Evolutionary conservation across 2,113 vertebrate genomes (phyloP).

Genomic region (Polyodon spathula): DNA sequence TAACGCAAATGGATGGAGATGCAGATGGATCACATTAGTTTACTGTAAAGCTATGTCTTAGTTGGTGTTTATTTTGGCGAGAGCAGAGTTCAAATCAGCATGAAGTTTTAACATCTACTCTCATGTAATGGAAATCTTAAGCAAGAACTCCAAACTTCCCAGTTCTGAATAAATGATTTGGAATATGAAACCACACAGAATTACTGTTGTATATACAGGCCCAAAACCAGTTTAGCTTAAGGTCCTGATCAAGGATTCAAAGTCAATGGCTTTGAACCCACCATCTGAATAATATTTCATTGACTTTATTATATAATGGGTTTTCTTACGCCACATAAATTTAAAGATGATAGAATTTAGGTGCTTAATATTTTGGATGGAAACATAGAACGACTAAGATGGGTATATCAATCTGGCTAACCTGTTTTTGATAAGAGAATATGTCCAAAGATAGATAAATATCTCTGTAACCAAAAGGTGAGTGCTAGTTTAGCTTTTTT

Average conservation of each 20-base stretch:
- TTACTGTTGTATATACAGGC: neutral
- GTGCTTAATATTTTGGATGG: neutral
- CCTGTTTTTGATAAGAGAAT: neutral
- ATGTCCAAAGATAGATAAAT: neutral
- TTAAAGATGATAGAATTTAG: neutral
- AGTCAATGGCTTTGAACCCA: neutral
- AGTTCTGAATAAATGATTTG: neutral
- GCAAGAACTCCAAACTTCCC: neutral
- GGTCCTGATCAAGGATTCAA: neutral
- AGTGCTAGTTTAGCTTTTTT: neutral
- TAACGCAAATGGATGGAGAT: too few relatives aligned
- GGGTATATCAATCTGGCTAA: neutral
- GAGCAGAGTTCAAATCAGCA: too few relatives aligned
- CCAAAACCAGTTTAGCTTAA: neutral
- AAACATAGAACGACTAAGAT: neutral
- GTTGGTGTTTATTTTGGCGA: too few relatives aligned
- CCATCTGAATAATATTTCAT: constrained; percentile 1
- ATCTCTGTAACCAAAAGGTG: too few relatives aligned
- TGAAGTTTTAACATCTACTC: too few relatives aligned
- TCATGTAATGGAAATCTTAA: too few relatives aligned
- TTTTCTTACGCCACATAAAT: neutral
- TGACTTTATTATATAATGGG: neutral
- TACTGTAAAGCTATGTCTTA: too few relatives aligned
- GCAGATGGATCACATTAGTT: too few relatives aligned
- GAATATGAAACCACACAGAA: neutral